These are phyloP conservation scores for Mohoua ochrocephala DNA, from an alignment of 2,113 vertebrate species.

Conservation along the genomic window DNA sequence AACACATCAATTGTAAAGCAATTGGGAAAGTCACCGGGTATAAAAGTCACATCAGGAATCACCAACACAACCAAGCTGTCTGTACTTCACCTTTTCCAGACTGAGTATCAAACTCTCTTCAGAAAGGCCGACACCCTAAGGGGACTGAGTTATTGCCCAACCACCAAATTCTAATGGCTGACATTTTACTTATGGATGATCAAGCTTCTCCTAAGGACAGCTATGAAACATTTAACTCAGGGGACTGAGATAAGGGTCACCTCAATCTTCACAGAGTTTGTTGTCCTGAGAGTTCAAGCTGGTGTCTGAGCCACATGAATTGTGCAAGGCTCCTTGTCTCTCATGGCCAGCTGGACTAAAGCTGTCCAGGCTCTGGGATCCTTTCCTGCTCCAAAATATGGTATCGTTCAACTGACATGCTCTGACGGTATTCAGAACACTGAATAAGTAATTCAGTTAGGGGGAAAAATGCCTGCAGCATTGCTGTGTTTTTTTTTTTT, in stretches of 20 bases:
- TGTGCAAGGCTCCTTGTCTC: neutral
- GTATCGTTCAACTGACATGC: neutral
- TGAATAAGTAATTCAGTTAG: neutral
- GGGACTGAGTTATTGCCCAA: neutral
- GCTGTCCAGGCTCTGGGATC: neutral
- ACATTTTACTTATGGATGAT: neutral
- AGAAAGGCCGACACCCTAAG: neutral
- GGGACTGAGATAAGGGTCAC: neutral
- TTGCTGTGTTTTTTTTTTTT: neutral
- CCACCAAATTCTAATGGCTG: neutral
- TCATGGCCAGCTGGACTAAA: neutral
- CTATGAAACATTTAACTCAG: neutral
- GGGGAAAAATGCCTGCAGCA: neutral
- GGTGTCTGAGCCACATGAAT: neutral
- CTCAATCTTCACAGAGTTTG: neutral
- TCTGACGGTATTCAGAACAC: neutral
- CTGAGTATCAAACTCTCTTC: neutral
- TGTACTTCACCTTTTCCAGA: neutral
- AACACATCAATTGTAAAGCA: constrained; percentile 24
- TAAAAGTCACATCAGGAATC: neutral
- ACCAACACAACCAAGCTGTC: neutral
- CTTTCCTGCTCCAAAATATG: neutral
- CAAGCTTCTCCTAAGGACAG: neutral
- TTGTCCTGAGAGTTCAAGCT: neutral
- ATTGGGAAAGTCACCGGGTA: neutral